These are phyloP conservation scores for Brachyhypopomus occidentalis DNA, from an alignment of 2,113 vertebrate genomes.

Conservation along the genomic window DNA sequence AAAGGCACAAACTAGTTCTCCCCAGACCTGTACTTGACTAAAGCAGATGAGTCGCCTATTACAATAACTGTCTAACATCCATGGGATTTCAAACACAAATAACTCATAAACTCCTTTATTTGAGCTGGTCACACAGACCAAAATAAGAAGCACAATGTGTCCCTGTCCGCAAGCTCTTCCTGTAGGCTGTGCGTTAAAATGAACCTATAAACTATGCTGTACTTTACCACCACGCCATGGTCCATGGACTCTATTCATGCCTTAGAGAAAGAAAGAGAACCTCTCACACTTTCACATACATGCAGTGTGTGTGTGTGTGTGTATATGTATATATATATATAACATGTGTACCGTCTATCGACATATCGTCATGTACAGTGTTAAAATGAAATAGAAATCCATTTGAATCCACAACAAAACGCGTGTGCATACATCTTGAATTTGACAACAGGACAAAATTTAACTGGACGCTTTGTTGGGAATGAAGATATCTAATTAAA, in stretches of 20 bases:
- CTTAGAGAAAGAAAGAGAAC: not conserved
- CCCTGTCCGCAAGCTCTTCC: constrained; percentile 51
- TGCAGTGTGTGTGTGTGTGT: no score
- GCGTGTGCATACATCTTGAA: no score
- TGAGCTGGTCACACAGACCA: not conserved
- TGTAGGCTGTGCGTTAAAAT: constrained; percentile 68
- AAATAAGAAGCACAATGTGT: not conserved
- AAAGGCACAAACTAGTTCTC: constrained; percentile 83
- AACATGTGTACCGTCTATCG: no score
- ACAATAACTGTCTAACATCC: constrained; percentile 93
- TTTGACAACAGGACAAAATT: not conserved
- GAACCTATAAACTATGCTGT: constrained; percentile 8
- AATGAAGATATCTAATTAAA: constrained; percentile 1
- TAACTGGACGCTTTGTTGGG: not conserved
- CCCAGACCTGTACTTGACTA: constrained; percentile 88
- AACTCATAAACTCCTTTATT: not conserved
- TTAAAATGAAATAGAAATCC: not conserved
- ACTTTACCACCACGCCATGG: not conserved
- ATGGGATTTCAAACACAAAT: constrained; percentile 82
- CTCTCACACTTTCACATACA: not conserved
- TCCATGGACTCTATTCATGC: not conserved
- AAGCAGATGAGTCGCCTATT: constrained; percentile 92
- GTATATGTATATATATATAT: no score
- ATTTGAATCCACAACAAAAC: not conserved
- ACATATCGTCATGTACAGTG: no score